phyloP scores from a whole-genome alignment of 1,140 invertebrate species.

The Caligus rogercresseyi region DNA sequence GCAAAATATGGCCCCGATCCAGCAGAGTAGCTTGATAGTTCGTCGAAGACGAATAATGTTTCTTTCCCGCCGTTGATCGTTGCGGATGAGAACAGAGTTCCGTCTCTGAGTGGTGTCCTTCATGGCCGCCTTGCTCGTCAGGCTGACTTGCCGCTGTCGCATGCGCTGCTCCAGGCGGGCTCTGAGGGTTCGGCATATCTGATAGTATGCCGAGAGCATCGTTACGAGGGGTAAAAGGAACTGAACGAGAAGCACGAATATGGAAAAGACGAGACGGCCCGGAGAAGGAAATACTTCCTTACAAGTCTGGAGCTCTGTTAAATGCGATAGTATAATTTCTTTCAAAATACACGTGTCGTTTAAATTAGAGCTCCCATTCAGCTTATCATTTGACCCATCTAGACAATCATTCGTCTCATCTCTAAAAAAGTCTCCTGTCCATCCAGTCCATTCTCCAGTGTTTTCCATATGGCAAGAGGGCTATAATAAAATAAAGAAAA shows the following conservation, averaged over 20 bases:
- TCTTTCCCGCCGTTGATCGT: background rate
- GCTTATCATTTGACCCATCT: constrained; percentile 32
- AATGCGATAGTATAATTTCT: constrained; percentile 24
- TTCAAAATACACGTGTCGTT: constrained; percentile 24
- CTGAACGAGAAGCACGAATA: constrained; percentile 35
- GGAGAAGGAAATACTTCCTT: constrained; percentile 27
- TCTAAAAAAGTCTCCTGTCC: constrained; percentile 29
- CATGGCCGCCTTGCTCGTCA: constrained; percentile 10
- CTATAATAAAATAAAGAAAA: constrained; percentile 29
- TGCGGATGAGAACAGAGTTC: background rate
- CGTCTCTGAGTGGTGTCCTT: background rate
- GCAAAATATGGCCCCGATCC: constrained; percentile 65
- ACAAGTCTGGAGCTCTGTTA: constrained; percentile 26
- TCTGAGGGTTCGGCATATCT: constrained; percentile 34
- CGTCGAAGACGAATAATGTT: constrained; percentile 31
- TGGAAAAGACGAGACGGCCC: constrained; percentile 32
- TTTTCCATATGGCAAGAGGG: constrained; percentile 34
- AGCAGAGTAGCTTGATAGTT: constrained; percentile 59
- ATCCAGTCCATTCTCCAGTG: constrained; percentile 30
- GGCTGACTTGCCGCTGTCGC: constrained; percentile 21
- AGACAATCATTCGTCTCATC: constrained; percentile 33
- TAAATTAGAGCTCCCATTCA: constrained; percentile 26
- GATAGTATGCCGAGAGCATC: constrained; percentile 31
- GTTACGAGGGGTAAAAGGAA: constrained; percentile 35
- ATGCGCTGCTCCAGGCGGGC: constrained; percentile 26